Percentiles rank a stretch among this genome's conserved stretches.
Evolutionary conservation across 2,797 vertebrate genomes (phyloP).

Genomic region (Craterocephalus amniculus): DNA sequence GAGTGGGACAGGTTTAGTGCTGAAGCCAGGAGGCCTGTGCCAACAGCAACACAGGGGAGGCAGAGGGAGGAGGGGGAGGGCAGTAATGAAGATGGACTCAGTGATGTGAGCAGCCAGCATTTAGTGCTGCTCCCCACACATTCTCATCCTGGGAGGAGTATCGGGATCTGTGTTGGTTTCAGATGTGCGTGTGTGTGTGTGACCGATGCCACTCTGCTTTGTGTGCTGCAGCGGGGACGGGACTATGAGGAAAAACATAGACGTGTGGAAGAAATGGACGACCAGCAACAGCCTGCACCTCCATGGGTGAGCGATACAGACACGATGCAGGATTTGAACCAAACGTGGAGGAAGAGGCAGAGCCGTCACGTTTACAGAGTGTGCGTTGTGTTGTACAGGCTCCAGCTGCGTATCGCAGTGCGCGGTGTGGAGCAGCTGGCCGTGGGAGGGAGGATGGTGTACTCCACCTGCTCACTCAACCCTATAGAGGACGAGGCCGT

Average conservation of each 20-base stretch:
- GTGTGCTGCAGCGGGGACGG: conserved; percentile 90
- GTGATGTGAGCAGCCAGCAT: conserved; percentile 2
- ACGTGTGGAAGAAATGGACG: conserved; percentile 99
- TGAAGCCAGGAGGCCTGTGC: conserved; percentile 40
- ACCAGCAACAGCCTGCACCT: conserved; percentile 96
- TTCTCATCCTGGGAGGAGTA: conserved; percentile 34
- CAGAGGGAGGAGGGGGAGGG: conserved; percentile 2
- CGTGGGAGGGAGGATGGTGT: conserved; percentile 96
- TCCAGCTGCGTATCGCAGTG: conserved; percentile 95
- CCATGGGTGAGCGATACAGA: conserved; percentile 87
- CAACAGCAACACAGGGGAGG: conserved; percentile 43
- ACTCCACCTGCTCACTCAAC: conserved; percentile 97
- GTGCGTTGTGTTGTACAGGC: conserved; percentile 74
- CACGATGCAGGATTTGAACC: not conserved
- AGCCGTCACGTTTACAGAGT: conserved; percentile 18
- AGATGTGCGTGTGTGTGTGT: conserved; percentile 15
- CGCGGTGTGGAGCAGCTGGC: conserved; percentile 96
- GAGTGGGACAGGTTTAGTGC: conserved; percentile 32
- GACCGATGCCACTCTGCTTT: conserved; percentile 10
- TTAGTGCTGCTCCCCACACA: conserved; percentile 40
- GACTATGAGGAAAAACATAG: conserved; percentile 98
- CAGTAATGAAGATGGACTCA: conserved; percentile 2
- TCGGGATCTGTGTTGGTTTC: conserved; percentile 20
- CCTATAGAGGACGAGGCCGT: conserved; percentile 96
- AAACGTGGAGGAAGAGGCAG: conserved; percentile 14